These are phyloP conservation scores for Toxotes jaculatrix DNA, from an alignment of 2,113 vertebrate genomes.

Conservation along the genomic window DNA sequence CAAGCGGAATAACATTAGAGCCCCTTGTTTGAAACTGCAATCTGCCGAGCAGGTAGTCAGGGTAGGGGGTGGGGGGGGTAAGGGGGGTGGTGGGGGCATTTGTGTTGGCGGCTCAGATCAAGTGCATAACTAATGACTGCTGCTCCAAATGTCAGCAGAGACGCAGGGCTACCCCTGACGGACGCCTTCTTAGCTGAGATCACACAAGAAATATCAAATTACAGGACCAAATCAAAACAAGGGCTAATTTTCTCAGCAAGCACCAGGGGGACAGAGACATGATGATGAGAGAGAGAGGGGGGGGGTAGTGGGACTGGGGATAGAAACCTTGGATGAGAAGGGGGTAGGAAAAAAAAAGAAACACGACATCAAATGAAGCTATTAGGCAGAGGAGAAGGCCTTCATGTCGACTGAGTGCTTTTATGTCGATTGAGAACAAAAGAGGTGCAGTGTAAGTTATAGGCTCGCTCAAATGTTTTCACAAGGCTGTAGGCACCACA, in stretches of 20 bases:
- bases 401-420: conserved; percentile 7
- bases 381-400: conserved; percentile 19
- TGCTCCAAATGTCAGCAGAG: conserved; percentile 58
- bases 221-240: conserved; percentile 38
- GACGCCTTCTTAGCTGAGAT: conserved; percentile 29
- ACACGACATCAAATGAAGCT: conserved; percentile 27
- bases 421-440: conserved; percentile 33
- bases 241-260: conserved; percentile 27
- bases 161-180: conserved; percentile 19
- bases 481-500: not conserved
- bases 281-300: not conserved
- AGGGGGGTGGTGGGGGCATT: not conserved
- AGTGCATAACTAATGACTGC: conserved; percentile 70
- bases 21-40: conserved; percentile 73
- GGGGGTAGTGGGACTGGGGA: not conserved
- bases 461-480: not conserved
- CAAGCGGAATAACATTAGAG: conserved; percentile 78
- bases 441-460: conserved; percentile 23
- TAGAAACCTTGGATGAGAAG: not conserved
- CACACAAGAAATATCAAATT: conserved; percentile 54
- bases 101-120: conserved; percentile 48
- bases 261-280: not conserved
- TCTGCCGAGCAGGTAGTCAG: conserved; percentile 52
- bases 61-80: conserved; percentile 4
- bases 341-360: not conserved